A percentile compares a stretch with the other conserved stretches of the same genome.
Conservation (phyloP, 2,113 vertebrate species). For the Glaucidium brasilianum region DNA sequence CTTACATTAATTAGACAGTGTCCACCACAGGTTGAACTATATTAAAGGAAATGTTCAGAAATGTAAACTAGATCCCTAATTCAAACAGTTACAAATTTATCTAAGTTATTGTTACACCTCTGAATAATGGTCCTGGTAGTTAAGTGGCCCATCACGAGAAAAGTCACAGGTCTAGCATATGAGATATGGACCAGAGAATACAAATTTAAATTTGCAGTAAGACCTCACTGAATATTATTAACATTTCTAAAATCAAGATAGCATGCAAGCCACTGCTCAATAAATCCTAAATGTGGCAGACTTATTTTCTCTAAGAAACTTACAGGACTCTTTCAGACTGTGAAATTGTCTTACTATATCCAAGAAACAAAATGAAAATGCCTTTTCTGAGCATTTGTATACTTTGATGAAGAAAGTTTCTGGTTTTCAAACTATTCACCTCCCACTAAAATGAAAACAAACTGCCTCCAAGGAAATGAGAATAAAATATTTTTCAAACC, state of each 20-base stretch:
- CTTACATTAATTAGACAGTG: neutral
- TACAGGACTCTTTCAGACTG: neutral
- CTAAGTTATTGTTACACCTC: neutral
- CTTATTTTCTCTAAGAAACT: neutral
- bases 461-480: neutral
- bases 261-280: neutral
- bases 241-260: neutral
- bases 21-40: neutral
- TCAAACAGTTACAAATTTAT: neutral
- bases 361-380: neutral
- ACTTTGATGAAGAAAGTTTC: neutral
- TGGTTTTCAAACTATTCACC: neutral
- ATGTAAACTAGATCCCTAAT: neutral
- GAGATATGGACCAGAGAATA: neutral
- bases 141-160: neutral
- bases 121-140: neutral
- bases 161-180: neutral
- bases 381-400: neutral
- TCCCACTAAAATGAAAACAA: neutral
- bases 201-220: neutral
- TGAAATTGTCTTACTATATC: neutral
- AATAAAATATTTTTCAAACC: neutral
- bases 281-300: neutral
- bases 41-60: neutral
- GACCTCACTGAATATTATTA: neutral